Conservation (phyloP, 2,888 invertebrate genomes). For the Scaptomyza parva region DNA sequence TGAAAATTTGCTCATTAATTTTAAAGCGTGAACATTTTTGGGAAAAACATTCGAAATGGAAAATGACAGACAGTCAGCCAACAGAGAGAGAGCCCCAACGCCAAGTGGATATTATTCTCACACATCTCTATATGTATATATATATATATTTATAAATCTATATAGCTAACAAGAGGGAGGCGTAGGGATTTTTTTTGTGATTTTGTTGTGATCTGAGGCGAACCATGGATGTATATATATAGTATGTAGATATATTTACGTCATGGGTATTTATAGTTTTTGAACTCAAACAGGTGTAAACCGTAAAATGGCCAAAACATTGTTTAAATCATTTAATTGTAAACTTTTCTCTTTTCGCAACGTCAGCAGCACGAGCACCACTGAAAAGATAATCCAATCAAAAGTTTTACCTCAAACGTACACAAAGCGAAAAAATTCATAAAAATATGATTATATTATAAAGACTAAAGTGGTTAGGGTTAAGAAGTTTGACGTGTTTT, state of each 20-base stretch:
- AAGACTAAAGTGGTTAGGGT: no score
- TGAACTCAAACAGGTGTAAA: slow-evolving; percentile 80
- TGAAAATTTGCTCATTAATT: slow-evolving; percentile 62
- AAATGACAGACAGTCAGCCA: slow-evolving; percentile 58
- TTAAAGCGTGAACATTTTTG: slow-evolving; percentile 62
- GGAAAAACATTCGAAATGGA: slow-evolving; percentile 56
- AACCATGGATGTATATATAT: slow-evolving; percentile 41
- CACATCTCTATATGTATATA: not conserved
- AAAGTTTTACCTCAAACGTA: slow-evolving; percentile 12
- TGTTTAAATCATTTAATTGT: slow-evolving; percentile 81
- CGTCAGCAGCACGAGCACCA: slow-evolving; percentile 47
- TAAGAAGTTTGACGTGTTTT: no score
- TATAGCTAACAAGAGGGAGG: slow-evolving; percentile 10
- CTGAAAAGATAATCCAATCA: slow-evolving; percentile 26
- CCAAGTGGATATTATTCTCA: slow-evolving; percentile 31
- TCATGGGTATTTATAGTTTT: slow-evolving; percentile 75
- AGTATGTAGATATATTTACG: slow-evolving; percentile 52
- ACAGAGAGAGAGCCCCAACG: slow-evolving; percentile 41
- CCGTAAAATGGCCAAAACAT: slow-evolving; percentile 77
- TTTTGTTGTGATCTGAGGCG: slow-evolving; percentile 42
- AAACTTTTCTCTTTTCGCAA: slow-evolving; percentile 57
- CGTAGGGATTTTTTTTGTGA: slow-evolving; percentile 15
- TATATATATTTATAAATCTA: slow-evolving; percentile 17
- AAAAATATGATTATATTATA: no score
- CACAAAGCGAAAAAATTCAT: not conserved